Evolutionary conservation across 2,797 vertebrate species (phyloP).

Genomic region (Anguilla pacifica): DNA sequence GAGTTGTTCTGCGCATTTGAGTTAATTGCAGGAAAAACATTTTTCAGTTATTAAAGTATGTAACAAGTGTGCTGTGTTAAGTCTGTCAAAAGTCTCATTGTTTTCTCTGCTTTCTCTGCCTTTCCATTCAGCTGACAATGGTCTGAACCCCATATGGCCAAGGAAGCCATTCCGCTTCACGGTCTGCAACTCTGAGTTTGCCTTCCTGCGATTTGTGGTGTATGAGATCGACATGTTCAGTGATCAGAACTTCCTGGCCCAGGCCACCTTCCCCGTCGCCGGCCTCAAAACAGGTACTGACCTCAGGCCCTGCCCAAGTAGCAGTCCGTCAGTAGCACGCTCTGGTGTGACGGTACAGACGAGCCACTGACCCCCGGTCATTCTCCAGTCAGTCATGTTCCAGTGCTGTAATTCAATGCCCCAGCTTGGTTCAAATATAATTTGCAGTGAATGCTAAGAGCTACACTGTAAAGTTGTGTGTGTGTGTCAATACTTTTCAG

Average conservation of each 20-base stretch:
- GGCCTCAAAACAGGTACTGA: constrained; percentile 88
- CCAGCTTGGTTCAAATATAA: neutral
- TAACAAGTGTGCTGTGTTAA: neutral
- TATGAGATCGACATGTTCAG: constrained; percentile 99
- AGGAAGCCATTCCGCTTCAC: constrained; percentile 88
- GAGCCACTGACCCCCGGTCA: neutral
- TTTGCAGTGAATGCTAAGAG: neutral
- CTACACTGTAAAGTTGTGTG: neutral
- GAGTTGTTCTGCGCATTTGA: neutral
- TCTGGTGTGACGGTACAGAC: neutral
- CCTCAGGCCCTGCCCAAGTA: neutral
- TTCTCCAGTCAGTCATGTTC: no score
- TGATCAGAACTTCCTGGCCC: constrained; percentile 96
- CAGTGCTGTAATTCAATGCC: neutral
- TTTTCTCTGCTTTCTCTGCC: neutral
- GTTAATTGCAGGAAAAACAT: neutral
- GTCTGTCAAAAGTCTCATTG: neutral
- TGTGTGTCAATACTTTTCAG: neutral
- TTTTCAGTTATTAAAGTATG: neutral
- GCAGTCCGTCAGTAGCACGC: neutral
- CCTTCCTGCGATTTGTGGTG: constrained; percentile 94
- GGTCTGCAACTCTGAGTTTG: constrained; percentile 88
- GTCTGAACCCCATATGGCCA: constrained; percentile 92
- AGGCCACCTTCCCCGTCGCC: constrained; percentile 92
- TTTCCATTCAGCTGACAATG: constrained; percentile 84